Evolutionary conservation across 92 coral and sea anemone genomes (phyloP).

Genomic region (Hydrozoanthus gracilis): DNA sequence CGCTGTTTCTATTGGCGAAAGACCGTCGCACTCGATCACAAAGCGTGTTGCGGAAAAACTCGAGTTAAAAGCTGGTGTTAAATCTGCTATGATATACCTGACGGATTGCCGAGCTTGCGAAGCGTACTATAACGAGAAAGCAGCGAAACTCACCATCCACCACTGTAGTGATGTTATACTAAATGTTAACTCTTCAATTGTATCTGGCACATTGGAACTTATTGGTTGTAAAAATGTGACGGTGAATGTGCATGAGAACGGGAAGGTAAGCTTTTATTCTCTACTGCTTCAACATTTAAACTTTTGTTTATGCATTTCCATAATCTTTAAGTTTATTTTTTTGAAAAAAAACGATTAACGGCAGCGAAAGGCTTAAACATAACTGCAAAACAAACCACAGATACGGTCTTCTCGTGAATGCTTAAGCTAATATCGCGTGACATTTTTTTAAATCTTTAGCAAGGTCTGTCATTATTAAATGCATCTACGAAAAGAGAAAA

Average conservation of each 20-base stretch:
- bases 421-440: not conserved
- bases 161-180: constrained; percentile 84
- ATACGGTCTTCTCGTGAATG: not conserved
- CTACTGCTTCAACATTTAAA: not conserved
- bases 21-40: constrained; percentile 70
- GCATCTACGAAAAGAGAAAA: no score
- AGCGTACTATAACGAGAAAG: constrained; percentile 67
- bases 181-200: constrained; percentile 64
- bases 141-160: constrained; percentile 84
- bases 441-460: not conserved
- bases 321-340: not conserved
- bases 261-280: constrained; percentile 69
- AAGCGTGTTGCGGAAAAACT: constrained; percentile 73
- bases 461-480: not conserved
- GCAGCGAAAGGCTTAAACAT: not conserved
- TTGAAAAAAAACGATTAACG: not conserved
- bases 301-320: not conserved
- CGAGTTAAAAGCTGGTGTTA: constrained; percentile 68
- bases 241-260: constrained; percentile 77
- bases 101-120: constrained; percentile 83
- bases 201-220: constrained; percentile 87
- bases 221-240: constrained; percentile 77
- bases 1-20: constrained; percentile 39
- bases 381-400: constrained; percentile 1
- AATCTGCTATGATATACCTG: constrained; percentile 71